Evolutionary conservation across 2,888 invertebrate species (phyloP).

Genomic region (Dascillus cervinus): DNA sequence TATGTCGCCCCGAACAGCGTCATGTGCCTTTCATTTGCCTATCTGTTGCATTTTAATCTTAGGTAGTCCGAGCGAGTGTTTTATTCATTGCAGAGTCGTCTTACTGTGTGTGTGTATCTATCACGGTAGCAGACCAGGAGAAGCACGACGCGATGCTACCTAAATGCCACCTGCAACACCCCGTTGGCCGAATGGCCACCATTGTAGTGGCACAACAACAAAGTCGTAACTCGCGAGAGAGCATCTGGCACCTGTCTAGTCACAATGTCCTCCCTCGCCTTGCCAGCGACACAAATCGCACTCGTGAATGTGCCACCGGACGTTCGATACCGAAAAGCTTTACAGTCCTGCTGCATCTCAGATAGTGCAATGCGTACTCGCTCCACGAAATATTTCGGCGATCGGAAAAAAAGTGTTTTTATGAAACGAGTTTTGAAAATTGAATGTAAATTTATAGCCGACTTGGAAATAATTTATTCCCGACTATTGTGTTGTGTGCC

Average conservation of each 20-base stretch:
- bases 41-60: constrained; percentile 21
- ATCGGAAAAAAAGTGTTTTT: constrained; percentile 8
- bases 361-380: neutral
- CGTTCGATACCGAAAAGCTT: constrained; percentile 10
- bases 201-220: constrained; percentile 11
- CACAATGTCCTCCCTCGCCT: constrained; percentile 17
- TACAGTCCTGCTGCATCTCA: constrained; percentile 1
- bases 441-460: constrained; percentile 23
- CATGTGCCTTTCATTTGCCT: constrained; percentile 26
- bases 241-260: constrained; percentile 17
- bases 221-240: constrained; percentile 14
- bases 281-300: constrained; percentile 24
- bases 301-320: constrained; percentile 27
- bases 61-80: constrained; percentile 11
- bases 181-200: constrained; percentile 11
- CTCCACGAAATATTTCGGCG: neutral
- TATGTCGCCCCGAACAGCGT: constrained; percentile 20
- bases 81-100: constrained; percentile 13
- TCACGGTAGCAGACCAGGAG: neutral
- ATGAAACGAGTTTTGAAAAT: constrained; percentile 22
- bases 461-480: constrained; percentile 20
- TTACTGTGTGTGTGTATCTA: constrained; percentile 13
- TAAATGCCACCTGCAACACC: neutral
- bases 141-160: neutral
- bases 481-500: constrained; percentile 11